phyloP scores from a whole-genome alignment of 2,113 vertebrate genomes.

The Heterotilapia buettikoferi region DNA sequence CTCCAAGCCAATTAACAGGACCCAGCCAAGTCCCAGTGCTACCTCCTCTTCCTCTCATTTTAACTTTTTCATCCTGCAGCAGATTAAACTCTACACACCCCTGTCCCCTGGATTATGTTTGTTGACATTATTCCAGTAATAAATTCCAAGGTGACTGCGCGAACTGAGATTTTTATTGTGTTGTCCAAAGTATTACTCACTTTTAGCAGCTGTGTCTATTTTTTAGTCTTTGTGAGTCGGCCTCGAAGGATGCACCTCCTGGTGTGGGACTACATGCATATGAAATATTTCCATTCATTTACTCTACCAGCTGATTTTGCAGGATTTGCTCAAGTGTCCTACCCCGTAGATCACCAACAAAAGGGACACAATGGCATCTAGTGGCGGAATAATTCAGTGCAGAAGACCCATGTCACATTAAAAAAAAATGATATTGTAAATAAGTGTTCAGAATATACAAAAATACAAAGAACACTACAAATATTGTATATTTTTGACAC shows the following conservation, averaged over 20 bases:
- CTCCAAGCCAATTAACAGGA: neutral
- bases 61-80: neutral
- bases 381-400: neutral
- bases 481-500: neutral
- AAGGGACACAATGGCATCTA: neutral
- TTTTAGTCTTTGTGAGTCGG: neutral
- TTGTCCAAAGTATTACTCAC: neutral
- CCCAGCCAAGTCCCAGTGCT: neutral
- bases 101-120: neutral
- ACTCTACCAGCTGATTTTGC: neutral
- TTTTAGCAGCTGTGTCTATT: neutral
- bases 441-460: neutral
- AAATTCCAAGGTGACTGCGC: neutral
- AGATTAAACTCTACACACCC: neutral
- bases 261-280: neutral
- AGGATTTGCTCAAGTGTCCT: neutral
- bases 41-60: neutral
- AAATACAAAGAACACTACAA: neutral
- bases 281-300: neutral
- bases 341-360: neutral
- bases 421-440: neutral
- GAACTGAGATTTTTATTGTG: neutral
- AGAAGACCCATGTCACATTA: neutral
- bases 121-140: neutral
- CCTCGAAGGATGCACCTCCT: neutral